Evolutionary conservation across 2,888 invertebrate species (phyloP).

Genomic region (Aromia moschata): DNA sequence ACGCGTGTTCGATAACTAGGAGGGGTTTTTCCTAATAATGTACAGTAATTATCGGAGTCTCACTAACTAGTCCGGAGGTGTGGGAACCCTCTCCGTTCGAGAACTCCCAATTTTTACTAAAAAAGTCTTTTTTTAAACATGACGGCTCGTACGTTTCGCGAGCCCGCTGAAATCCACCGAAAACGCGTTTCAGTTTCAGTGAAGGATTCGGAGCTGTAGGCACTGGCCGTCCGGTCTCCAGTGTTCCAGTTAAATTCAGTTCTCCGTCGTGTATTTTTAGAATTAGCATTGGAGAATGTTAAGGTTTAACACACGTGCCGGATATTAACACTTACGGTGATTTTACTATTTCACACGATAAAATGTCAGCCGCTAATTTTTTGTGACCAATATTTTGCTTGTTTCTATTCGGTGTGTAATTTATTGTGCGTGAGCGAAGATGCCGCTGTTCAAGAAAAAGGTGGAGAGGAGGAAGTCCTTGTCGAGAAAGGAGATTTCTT

Average conservation of each 20-base stretch:
- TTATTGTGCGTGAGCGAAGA: conserved; percentile 31
- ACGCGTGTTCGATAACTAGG: conserved; percentile 23
- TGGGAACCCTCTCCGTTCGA: not conserved
- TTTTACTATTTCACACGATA: conserved; percentile 31
- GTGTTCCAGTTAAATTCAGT: conserved; percentile 37
- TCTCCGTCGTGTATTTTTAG: conserved; percentile 35
- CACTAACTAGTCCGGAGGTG: conserved; percentile 9
- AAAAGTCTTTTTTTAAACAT: conserved; percentile 39
- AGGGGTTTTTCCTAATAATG: conserved; percentile 16
- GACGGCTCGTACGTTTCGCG: conserved; percentile 20
- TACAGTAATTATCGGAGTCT: conserved; percentile 13
- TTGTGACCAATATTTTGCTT: conserved; percentile 37
- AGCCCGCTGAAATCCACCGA: conserved; percentile 28
- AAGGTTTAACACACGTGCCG: conserved; percentile 35
- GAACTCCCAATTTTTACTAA: conserved; percentile 15
- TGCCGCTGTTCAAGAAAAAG: conserved; percentile 54
- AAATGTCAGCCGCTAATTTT: conserved; percentile 36
- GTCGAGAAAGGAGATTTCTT: conserved; percentile 62
- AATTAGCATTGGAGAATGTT: conserved; percentile 23
- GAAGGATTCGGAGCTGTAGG: conserved; percentile 21
- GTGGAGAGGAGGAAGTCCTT: conserved; percentile 50
- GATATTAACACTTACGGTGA: conserved; percentile 35
- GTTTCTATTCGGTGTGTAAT: conserved; percentile 24
- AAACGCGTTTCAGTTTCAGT: conserved; percentile 36
- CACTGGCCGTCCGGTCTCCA: conserved; percentile 32